Base-by-base conservation (phyloP, 1,140 invertebrate genomes). In the Chelonus insularis region DNA sequence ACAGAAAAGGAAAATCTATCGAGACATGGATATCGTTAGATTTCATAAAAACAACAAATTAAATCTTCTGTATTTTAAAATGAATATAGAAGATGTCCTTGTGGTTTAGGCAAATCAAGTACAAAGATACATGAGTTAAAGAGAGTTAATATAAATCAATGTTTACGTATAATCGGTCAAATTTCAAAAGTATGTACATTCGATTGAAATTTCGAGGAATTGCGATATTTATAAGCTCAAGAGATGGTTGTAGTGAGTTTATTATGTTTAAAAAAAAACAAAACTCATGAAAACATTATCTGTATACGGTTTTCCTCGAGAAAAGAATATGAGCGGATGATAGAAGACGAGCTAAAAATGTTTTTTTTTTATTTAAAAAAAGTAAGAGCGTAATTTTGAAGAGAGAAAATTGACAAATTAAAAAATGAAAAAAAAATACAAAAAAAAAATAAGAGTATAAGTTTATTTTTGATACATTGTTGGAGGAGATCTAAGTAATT, bases 381-480 rank as follows among this genome's bases (percentile, higher is more conserved):
- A 29, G 11, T 4, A 18, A 64, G 39, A 39, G 43, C 41, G 11
- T 36, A 63, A 29, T 36, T 36, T 55, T 48, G 39, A 18, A 36
- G 25, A 61, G 18, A 50, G 57, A 36, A 29, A 43, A 58, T 54
- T 47, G 48, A 58, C 21, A 25, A 50, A 56, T 45, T 48, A 34
- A 60, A 23, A 57, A 58, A 52, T 56, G 65, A 60, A 59, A 55
- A 62, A 54, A 60, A 50, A 60, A 66, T 68, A 67, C 63, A 68
- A 54, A 61, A 69, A 65, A 65, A 64, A 69, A 68, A 67, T 59
- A 64, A 62, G 68, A 72, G 65, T 72, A 68, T 76, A 76, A 75
- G 73, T 80, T 79, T 80, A 81, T 81, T 80, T 80, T 81, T 81
- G 78, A 80, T 80, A 81, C 76, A 75, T 77, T 76, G 77, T 78